Base-by-base conservation (phyloP, 30 jellyfish, hydroid and myxozoan species). In the Calvadosia cruxmelitensis region DNA sequence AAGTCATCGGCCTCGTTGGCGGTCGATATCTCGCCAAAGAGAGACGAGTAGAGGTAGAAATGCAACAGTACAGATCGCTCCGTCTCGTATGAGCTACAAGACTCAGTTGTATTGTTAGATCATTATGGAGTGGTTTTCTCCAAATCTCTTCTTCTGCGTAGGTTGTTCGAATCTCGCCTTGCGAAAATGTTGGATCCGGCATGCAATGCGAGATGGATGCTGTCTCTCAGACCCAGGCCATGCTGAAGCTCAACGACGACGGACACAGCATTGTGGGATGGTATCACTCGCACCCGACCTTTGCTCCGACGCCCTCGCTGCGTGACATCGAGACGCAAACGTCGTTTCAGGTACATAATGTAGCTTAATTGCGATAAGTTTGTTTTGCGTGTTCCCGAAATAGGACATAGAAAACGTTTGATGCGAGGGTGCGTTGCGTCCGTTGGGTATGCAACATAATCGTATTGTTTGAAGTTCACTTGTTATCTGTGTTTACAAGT, bases 201-300 rank as follows among this genome's bases (percentile, higher is more conserved):
- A 49, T 81, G 27, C 94, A 81, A 67, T 81, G 94, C 64, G 94
- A 81, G 63, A 81, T 81, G 94, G 94, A 81, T 52, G 85, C 94
- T 3, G 94, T 81, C 64, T 66, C 87, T 29, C 94, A 81, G 52
- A 84, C 94, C 0, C 68, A 74, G 53, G 94, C 86, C 61, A 70
- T 75, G 2, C 68, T 79, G 48, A 82, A 73, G 42, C 78, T 81
- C 67, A 80, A 82, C n/a, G 86, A 73, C 62, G 77, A 81, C 53
- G 94, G 94, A 10, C 50, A 73, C 30, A 84, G 74, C 34, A 83
- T 81, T 1, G 94, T 81, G 2, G 94, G 85, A 28, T 81, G 94
- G 94, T 81, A 81, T 72, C 94, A 81, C 33, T 81, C 94, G 20
- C 94, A 81, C 51, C 94, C 94, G 10, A 73, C 86, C 0, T 81